Base-by-base conservation (phyloP, 2,113 vertebrate species). In the Callipepla squamata region DNA sequence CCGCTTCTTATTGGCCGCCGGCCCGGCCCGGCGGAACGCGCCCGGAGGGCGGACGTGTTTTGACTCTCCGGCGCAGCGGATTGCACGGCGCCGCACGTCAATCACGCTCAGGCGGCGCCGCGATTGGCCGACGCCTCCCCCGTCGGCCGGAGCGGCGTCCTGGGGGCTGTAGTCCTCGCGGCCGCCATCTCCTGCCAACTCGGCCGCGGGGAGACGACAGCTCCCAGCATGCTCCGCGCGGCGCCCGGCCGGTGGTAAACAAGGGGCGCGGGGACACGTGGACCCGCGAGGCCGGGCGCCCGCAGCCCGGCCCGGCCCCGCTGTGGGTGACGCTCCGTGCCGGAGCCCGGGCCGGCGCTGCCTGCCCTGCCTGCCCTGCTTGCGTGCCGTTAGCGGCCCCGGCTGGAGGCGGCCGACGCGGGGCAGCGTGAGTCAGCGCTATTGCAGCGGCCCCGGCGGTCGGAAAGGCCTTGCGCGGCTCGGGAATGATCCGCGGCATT, bases 231-330 rank as follows among this genome's bases (percentile, higher is more conserved):
- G 17, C 83, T 13, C 7, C 40, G 93, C 95, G 79, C 30, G n/a
- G 70, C 51, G 13, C 32, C 34, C 80, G 38, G 96, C 91, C 50
- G 96, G 89, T 97, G 92, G 98, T 98, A 98, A 98, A 98, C 98
- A 98, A 97, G 95, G 94, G 92, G 73, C 92, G 59, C 66, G 92
- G 92, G 97, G 97, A 98, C 98, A 98, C 98, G 98, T 98, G 98
- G 96, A 96, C 23, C 97, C 95, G 85, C 93, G 95, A 79, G 70
- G 80, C 91, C 66, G 94, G 44, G 13, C 53, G 42, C 10, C 36
- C 26, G 45, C 15, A 18, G 40, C 48, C 48, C 22, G 22, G 22
- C 48, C 48, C 48, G 45, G 19, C 36, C 25, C 20, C 26, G 9
- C 25, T 66, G 17, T 58, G 17, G 40, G 13, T 38, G 13, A 18